Conservation (phyloP, 2,113 vertebrate species). For the Dicrurus megarhynchus region DNA sequence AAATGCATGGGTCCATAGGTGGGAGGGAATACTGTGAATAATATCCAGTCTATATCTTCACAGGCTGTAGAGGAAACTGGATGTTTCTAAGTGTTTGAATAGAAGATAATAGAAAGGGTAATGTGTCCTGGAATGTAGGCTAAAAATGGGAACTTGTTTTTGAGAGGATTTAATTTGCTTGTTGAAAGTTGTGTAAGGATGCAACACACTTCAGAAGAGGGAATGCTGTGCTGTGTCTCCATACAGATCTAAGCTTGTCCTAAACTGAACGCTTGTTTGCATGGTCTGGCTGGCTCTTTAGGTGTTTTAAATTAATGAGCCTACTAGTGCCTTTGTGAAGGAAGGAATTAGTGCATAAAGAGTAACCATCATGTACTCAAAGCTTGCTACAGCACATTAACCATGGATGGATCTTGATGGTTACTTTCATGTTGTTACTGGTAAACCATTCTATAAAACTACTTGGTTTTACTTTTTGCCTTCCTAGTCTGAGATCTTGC, state of each 20-base stretch:
- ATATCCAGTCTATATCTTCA: not conserved
- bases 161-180: not conserved
- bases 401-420: not conserved
- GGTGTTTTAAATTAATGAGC: not conserved
- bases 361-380: not conserved
- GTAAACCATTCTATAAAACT: not conserved
- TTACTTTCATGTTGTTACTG: not conserved
- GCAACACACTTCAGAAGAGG: fast-evolving
- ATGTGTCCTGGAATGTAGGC: no score
- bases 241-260: not conserved
- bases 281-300: not conserved
- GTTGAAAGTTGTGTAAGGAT: not conserved
- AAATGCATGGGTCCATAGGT: fast-evolving
- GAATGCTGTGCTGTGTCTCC: not conserved
- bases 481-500: not conserved
- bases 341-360: not conserved
- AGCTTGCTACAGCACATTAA: not conserved
- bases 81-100: not conserved
- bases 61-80: not conserved
- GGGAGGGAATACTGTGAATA: not conserved
- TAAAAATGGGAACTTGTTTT: not conserved
- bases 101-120: not conserved
- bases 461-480: not conserved
- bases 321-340: not conserved
- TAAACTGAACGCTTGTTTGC: fast-evolving